Evolutionary conservation across 2,888 invertebrate species (phyloP).

Genomic region (Taenaris catops): DNA sequence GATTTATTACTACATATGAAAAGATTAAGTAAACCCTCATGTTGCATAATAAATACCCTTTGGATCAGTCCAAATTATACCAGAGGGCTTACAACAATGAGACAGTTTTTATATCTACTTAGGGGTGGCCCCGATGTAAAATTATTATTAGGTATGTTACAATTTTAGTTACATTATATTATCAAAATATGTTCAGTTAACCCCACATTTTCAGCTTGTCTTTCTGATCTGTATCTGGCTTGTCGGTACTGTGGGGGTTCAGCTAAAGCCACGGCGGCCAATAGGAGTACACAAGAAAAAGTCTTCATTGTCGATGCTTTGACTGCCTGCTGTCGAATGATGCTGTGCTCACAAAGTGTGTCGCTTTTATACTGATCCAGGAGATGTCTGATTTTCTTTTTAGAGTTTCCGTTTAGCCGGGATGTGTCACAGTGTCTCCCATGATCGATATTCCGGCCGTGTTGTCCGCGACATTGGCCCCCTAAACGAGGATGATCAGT

Average conservation of each 20-base stretch:
- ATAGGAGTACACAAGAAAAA: conserved; percentile 48
- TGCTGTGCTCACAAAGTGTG: conserved; percentile 38
- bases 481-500: conserved; percentile 57
- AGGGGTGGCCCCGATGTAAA: no score
- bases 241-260: conserved; percentile 55
- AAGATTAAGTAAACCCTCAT: no score
- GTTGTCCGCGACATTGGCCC: conserved; percentile 69
- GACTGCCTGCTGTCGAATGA: conserved; percentile 58
- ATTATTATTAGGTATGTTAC: no score
- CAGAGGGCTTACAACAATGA: no score
- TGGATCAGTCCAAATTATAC: no score
- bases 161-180: no score
- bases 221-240: conserved; percentile 42
- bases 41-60: no score
- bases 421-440: conserved; percentile 53
- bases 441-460: conserved; percentile 63
- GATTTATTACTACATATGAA: no score
- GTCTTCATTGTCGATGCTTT: conserved; percentile 55
- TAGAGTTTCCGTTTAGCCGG: conserved; percentile 56
- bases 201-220: conserved; percentile 48
- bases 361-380: conserved; percentile 56
- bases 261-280: conserved; percentile 50
- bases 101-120: no score
- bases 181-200: no score
- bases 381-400: conserved; percentile 31